Evolutionary conservation across 2,888 invertebrate genomes (phyloP), one percentile per base, ranked within the genome.

Genomic region (Agrotis segetum): DNA sequence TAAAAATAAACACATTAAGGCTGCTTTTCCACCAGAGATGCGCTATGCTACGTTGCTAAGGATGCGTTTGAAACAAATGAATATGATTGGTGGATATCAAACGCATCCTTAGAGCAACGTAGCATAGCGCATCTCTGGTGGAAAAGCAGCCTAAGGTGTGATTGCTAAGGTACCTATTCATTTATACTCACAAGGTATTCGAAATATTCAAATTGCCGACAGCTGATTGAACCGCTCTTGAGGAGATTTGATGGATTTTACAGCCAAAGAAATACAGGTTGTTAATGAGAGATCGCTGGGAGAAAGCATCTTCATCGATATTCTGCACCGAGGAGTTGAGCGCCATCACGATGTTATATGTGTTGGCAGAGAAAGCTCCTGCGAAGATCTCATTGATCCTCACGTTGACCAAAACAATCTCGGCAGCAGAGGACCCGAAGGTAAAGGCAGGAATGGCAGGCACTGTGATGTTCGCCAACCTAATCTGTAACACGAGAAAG

Each of bases 281-380:
- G 69, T 96, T 94, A 77, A 98, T 97, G 21, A 97, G 93, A 0
- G 97, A 97, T 72, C 96, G 93, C 58, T 96, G 96, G 34, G 96
- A 96, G 88, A 98, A 97, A 0, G 98, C 97, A 60, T 97, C 97
- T n/a, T 95, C 92, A 88, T 97, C 96, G 58, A 98, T 96, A 46
- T 94, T 91, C 65, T 96, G 91, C 71, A 98, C 96, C 14, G 97
- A 96, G 58, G 97, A 97, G 89, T 97, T 97, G 74, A 96, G 95
- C 21, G 97, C 96, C 82, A 94, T 93, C 13, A 98, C 96, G 62
- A 96, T 94, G 79, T 97, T 96, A 85, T 98, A 97, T 55, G 96
- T 96, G 85, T 97, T 97, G 2, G 97, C 97, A 65, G 97, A 96
- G 87, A 98, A 98, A 0, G 98, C 98, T 62, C 97, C 97, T 50